Evolutionary conservation across 2,797 vertebrate genomes (phyloP).

Genomic region (Euthynnus affinis): DNA sequence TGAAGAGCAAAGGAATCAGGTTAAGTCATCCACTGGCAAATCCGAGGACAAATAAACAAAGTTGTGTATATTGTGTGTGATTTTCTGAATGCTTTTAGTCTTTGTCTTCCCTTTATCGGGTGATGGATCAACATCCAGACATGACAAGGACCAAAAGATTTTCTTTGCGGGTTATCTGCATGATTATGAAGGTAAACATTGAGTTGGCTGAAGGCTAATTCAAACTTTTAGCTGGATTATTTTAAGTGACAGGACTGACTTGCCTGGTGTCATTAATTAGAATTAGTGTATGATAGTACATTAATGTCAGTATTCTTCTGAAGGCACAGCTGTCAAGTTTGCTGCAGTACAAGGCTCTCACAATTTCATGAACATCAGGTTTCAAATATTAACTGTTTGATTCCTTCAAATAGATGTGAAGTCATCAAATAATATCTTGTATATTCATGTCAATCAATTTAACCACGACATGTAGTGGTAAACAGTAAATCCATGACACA

Average conservation of each 20-base stretch:
- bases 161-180: constrained; percentile 8
- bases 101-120: too few species aligned
- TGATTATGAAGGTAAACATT: constrained; percentile 11
- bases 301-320: neutral
- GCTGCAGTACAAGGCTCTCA: neutral
- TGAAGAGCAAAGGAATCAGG: neutral
- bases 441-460: neutral
- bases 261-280: neutral
- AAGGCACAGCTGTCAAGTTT: neutral
- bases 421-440: neutral
- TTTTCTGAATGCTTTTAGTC: too few species aligned
- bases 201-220: neutral
- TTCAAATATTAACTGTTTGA: neutral
- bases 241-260: neutral
- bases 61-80: too few species aligned
- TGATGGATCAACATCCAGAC: neutral
- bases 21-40: constrained; percentile 2
- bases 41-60: too few species aligned
- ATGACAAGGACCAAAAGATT: constrained; percentile 1
- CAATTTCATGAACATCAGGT: neutral
- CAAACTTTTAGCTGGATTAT: constrained; percentile 6
- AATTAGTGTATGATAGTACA: neutral
- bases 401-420: neutral
- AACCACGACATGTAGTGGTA: constrained; percentile 3
- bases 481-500: neutral